These are phyloP conservation scores for Diacarnus erythraeanus DNA, from an alignment of 37 sponge, comb jelly and placozoan genomes.

Conservation along the genomic window DNA sequence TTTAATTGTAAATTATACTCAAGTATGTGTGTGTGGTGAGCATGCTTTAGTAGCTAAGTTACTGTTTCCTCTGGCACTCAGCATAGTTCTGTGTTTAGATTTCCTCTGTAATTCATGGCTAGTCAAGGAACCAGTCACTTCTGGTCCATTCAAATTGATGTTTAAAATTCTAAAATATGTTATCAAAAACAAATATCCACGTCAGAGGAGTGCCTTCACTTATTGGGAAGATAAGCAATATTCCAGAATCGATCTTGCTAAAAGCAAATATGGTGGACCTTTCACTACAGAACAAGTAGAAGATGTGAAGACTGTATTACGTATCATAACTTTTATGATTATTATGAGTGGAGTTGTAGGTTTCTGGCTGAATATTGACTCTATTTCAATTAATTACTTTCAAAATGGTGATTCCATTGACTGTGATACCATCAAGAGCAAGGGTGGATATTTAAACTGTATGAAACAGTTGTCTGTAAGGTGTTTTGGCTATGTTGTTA, in stretches of 20 bases:
- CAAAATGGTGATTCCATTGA: neutral
- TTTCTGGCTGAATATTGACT: neutral
- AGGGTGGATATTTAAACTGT: neutral
- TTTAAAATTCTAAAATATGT: neutral
- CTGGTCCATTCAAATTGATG: neutral
- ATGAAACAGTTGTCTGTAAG: neutral
- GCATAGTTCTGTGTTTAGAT: neutral
- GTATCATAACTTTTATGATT: neutral
- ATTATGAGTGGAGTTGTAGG: neutral
- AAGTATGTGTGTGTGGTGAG: neutral
- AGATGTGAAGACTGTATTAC: neutral
- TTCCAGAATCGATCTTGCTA: slow-evolving; percentile 11
- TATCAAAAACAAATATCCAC: neutral
- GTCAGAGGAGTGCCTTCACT: slow-evolving; percentile 15
- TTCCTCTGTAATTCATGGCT: neutral
- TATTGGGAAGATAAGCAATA: neutral
- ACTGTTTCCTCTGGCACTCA: neutral
- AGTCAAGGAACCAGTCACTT: neutral
- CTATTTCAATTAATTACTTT: neutral
- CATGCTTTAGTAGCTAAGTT: neutral
- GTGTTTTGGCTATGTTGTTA: neutral
- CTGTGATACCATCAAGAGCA: neutral
- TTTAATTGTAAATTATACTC: neutral
- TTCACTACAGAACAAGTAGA: slow-evolving; percentile 3
- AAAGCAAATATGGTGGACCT: neutral